Base-by-base conservation (phyloP, 2,113 vertebrate species). In the Melanocharis versteri region DNA sequence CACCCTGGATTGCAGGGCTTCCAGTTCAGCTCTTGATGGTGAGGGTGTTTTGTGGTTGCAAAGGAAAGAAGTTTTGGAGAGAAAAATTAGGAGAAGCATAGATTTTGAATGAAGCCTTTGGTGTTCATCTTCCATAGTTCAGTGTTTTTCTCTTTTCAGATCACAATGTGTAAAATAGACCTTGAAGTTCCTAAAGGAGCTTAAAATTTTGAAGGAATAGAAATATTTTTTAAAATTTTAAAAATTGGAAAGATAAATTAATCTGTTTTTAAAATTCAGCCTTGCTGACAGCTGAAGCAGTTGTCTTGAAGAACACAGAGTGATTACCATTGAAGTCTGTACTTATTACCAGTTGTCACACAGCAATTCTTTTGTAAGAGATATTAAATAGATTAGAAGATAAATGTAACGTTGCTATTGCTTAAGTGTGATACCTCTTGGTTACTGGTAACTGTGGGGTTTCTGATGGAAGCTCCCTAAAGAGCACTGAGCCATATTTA, bases 121-220 rank as follows among this genome's bases (percentile, higher is more conserved):
- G 5, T 60, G 21, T 85, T 90, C 26, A 4, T 54, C 23, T 88
- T 83, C 31, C 26, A 33, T 64, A 89, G 91, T 84, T 77, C 75
- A 92, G 11, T 13, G 4, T 28, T 97, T 96, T 87, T 91, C 53
- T 89, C 71, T 97, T 97, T 97, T 89, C 87, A 94, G 90, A 94
- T 95, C 72, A 57, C 83, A 50, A 19, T 69, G 23, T 82, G 77
- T 91, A 90, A 96, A 97, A 94, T 72, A 87, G 82, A 85, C 60
- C 47, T 61, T 60, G 17, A 13, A 96, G 87, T 96, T 95, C 92
- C 81, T 92, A 84, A 91, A 95, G 78, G 61, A 93, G 66, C 47
- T 91, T 96, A 94, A 95, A 86, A 81, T 96, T 87, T 76, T 69
- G 83, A 27, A 92, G 78, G 9, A 89, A 91, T 45, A 88, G 42